A percentile compares a stretch with the other conserved stretches of the same genome.
These are phyloP conservation scores for Phengaris arion DNA, from an alignment of 2,888 invertebrate species.

Conservation along the genomic window DNA sequence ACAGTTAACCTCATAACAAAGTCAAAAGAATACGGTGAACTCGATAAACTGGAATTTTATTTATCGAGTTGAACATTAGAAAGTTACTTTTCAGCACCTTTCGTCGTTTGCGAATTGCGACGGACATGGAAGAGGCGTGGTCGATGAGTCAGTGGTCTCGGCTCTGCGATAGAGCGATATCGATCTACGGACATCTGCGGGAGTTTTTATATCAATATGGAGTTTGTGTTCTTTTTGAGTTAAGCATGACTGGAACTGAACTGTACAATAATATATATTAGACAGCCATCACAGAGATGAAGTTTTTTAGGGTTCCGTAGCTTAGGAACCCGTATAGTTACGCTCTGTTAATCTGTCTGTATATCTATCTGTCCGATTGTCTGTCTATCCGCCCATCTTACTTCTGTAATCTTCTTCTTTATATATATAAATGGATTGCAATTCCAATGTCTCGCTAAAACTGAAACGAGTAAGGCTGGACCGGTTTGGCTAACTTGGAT, in stretches of 20 bases:
- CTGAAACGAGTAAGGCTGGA: too few species aligned
- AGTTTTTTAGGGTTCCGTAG: too few species aligned
- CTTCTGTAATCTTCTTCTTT: too few species aligned
- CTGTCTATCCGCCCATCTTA: too few species aligned
- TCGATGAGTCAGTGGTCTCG: constrained; percentile 32
- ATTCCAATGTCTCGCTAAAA: too few species aligned
- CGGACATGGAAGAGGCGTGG: constrained; percentile 35
- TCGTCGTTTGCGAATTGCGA: constrained; percentile 24
- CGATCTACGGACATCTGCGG: constrained; percentile 21
- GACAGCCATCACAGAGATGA: too few species aligned
- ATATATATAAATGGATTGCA: too few species aligned
- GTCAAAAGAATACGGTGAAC: constrained; percentile 12
- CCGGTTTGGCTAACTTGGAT: too few species aligned
- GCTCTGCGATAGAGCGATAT: constrained; percentile 28
- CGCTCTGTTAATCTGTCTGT: too few species aligned
- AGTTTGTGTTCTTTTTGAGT: neutral
- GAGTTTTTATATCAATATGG: neutral
- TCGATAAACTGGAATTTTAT: constrained; percentile 20
- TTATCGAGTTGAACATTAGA: constrained; percentile 22
- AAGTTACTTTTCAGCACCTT: constrained; percentile 23
- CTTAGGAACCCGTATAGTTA: too few species aligned
- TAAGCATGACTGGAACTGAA: neutral
- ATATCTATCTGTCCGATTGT: too few species aligned
- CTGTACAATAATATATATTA: too few species aligned
- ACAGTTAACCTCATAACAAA: neutral